These are phyloP conservation scores for Priocnemis perturbator DNA, from an alignment of 2,888 invertebrate genomes.

Conservation along the genomic window DNA sequence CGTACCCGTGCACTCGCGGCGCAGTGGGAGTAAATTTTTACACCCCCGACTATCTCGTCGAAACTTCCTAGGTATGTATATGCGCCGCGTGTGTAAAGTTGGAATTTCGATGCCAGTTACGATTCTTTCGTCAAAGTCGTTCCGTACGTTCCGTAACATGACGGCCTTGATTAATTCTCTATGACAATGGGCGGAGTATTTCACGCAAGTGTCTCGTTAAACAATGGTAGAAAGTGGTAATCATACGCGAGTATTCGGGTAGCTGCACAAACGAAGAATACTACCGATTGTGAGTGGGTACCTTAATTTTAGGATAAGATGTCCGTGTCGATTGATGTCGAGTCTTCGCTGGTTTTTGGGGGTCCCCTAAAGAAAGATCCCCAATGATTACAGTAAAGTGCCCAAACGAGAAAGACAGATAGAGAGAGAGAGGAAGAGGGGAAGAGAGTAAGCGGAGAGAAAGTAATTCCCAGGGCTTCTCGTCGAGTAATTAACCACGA, in stretches of 20 bases:
- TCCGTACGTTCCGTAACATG: neutral
- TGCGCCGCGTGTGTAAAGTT: neutral
- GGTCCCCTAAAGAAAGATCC: neutral
- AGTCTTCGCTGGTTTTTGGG: neutral
- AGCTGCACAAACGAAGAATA: neutral
- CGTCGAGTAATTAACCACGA: constrained; percentile 5
- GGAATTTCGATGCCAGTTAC: neutral
- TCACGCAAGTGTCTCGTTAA: no score
- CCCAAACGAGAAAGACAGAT: neutral
- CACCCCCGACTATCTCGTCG: neutral
- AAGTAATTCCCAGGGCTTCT: neutral
- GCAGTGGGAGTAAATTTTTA: no score
- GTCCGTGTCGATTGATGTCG: neutral
- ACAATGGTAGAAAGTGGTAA: no score
- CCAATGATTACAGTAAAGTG: neutral
- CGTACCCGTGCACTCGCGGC: no score
- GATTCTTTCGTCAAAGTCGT: neutral
- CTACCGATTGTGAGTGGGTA: no score
- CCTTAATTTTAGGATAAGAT: neutral
- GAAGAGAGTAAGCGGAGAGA: neutral
- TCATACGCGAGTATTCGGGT: no score
- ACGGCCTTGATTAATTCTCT: no score
- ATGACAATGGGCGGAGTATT: no score
- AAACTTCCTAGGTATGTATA: neutral
- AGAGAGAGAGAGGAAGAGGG: neutral